These are phyloP conservation scores for Pipistrellus nathusii DNA, from an alignment of 2,797 vertebrate genomes.

Conservation along the genomic window DNA sequence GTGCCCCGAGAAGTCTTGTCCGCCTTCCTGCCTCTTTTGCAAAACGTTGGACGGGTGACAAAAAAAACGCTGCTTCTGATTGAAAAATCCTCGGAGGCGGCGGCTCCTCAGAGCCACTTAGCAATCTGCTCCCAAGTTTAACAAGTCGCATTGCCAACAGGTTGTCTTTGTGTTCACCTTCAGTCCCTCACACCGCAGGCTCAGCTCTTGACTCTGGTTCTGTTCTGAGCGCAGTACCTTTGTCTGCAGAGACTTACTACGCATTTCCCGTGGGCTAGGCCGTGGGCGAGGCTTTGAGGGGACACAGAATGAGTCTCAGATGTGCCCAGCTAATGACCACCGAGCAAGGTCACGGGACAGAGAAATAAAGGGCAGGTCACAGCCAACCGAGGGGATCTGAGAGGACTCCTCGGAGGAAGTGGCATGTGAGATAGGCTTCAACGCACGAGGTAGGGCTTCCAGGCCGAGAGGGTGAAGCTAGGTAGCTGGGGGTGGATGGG, in stretches of 20 bases:
- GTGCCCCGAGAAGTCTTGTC: background rate
- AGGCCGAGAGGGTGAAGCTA: background rate
- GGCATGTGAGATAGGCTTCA: background rate
- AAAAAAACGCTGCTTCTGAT: background rate
- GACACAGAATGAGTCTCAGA: background rate
- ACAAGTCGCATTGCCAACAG: slow-evolving; percentile 12
- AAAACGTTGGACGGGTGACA: background rate
- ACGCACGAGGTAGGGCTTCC: background rate
- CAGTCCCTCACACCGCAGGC: background rate
- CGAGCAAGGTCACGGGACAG: background rate
- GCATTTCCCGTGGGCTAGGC: slow-evolving; percentile 32
- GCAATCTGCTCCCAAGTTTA: background rate
- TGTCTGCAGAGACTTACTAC: slow-evolving; percentile 2
- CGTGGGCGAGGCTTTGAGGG: background rate
- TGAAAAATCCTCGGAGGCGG: background rate
- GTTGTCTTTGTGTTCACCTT: slow-evolving; percentile 23
- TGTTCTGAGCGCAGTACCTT: background rate
- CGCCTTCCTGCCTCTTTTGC: background rate
- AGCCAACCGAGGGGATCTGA: background rate
- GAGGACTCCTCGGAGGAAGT: slow-evolving; percentile 30
- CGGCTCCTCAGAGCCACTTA: background rate
- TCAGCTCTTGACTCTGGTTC: background rate
- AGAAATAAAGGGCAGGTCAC: background rate
- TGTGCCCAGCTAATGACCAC: background rate
- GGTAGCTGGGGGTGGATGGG: background rate